Evolutionary conservation across 1,140 invertebrate species (phyloP).

Genomic region (Galendromus occidentalis): DNA sequence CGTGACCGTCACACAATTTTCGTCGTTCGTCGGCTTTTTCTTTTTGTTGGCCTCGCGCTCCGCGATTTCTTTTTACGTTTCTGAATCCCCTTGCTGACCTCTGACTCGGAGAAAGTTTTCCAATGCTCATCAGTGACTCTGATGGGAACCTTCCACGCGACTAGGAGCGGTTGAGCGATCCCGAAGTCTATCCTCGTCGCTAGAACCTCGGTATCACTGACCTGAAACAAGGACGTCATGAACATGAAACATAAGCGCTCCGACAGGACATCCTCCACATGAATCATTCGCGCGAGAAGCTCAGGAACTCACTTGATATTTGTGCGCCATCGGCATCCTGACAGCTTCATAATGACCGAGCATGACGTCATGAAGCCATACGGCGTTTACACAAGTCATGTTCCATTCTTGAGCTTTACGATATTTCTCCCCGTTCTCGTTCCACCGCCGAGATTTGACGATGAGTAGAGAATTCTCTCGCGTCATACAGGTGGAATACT

Average conservation of each 20-base stretch:
- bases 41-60: neutral
- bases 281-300: too few species aligned
- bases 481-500: conserved; percentile 42
- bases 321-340: conserved; percentile 5
- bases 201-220: neutral
- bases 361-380: conserved; percentile 80
- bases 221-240: neutral
- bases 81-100: neutral
- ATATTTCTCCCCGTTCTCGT: conserved; percentile 65
- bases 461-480: conserved; percentile 35
- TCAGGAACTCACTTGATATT: conserved; percentile 10
- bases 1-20: conserved; percentile 12
- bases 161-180: neutral
- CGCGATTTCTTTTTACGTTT: neutral
- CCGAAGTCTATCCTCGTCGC: neutral
- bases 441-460: conserved; percentile 32
- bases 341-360: conserved; percentile 58
- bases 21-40: conserved; percentile 8
- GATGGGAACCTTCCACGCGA: neutral
- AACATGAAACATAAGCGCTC: too few species aligned
- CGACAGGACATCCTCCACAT: neutral
- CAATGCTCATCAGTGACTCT: neutral
- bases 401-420: conserved; percentile 69
- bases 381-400: conserved; percentile 62
- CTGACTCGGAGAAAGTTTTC: neutral